Percentiles rank a stretch among this genome's conserved stretches.
These are phyloP conservation scores for Drosophila algonquin DNA, from an alignment of 2,888 invertebrate genomes.

Conservation along the genomic window DNA sequence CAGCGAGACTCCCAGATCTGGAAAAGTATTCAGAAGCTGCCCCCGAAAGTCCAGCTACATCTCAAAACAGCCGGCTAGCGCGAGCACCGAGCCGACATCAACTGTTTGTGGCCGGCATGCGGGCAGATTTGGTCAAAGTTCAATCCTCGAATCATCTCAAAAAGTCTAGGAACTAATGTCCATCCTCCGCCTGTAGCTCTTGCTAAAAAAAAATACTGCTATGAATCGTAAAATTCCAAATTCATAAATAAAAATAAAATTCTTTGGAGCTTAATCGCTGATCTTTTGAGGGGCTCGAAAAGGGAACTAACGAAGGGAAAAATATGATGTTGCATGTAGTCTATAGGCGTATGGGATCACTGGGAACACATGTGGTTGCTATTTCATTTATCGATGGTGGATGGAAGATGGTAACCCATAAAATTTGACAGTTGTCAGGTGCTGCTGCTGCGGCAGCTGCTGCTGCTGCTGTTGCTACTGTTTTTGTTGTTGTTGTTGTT, in stretches of 20 bases:
- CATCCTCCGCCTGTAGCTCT: neutral
- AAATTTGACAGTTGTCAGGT: slow-evolving; percentile 66
- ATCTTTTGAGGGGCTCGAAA: too few species aligned
- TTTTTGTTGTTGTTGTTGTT: slow-evolving; percentile 24
- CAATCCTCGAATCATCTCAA: neutral
- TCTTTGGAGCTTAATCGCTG: neutral
- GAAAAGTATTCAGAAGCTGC: too few species aligned
- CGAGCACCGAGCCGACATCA: neutral
- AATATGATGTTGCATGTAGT: neutral
- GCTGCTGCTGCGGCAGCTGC: slow-evolving; percentile 12
- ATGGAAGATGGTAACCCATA: slow-evolving; percentile 47
- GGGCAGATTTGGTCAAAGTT: neutral
- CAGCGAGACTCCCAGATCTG: neutral
- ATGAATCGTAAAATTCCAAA: neutral
- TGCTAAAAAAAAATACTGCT: neutral
- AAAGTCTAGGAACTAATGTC: neutral
- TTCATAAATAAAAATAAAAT: too few species aligned
- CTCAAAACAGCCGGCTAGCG: neutral
- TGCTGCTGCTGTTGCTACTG: slow-evolving; percentile 30
- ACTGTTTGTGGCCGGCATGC: neutral
- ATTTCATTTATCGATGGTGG: slow-evolving; percentile 57
- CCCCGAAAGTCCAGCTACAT: neutral
- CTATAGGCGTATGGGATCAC: neutral
- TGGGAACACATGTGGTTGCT: neutral
- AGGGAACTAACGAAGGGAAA: too few species aligned